Conservation (phyloP, 2,113 vertebrate species). For the Lepus americanus region DNA sequence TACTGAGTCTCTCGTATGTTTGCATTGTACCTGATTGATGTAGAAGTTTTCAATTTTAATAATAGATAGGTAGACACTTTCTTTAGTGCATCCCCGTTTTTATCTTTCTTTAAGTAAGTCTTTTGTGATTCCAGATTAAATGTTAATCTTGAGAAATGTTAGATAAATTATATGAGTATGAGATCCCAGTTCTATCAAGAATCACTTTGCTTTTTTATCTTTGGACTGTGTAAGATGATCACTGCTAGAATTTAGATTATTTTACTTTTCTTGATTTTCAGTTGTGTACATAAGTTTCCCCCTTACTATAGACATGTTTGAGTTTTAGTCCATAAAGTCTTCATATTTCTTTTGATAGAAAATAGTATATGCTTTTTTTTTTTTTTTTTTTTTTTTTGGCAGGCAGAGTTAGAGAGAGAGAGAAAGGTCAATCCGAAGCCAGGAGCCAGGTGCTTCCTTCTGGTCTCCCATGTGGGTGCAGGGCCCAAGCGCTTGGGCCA, state of each 20-base stretch:
- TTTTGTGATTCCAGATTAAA: conserved; percentile 29
- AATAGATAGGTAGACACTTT: background rate
- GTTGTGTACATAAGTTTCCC: background rate
- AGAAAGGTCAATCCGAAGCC: no score
- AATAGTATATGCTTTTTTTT: conserved; percentile 12
- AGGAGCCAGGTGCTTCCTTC: no score
- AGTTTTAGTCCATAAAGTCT: conserved; percentile 63
- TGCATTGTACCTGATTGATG: background rate
- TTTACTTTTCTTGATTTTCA: conserved; percentile 58
- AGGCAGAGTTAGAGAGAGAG: no score
- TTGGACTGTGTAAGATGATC: background rate
- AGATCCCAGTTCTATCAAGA: conserved; percentile 28
- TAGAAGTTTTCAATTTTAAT: background rate
- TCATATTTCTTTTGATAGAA: conserved; percentile 41
- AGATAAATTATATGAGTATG: background rate
- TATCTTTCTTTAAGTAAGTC: conserved; percentile 14
- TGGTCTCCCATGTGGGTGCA: no score
- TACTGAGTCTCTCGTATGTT: background rate
- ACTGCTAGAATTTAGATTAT: conserved; percentile 52
- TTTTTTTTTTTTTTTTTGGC: no score
- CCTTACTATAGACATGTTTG: background rate
- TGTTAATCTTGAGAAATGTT: conserved; percentile 24
- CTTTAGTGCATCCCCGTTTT: conserved; percentile 26
- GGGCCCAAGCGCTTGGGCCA: no score
- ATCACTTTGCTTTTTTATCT: conserved; percentile 28